Conservation (phyloP, 2,113 vertebrate species). For the Nothocercus julius region DNA sequence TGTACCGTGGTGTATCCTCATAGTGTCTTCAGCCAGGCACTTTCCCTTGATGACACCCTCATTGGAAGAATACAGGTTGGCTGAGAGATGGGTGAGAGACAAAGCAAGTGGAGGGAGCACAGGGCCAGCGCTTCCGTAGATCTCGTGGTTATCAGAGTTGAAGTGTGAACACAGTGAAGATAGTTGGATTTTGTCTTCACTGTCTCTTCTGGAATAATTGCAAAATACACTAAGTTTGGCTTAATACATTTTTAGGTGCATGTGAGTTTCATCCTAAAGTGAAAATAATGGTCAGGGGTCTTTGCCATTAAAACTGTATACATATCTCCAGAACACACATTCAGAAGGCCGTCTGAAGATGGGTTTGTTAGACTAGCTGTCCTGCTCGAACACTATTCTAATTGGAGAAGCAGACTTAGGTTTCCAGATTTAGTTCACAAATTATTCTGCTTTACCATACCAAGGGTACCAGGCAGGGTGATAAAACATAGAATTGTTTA, state of each 20-base stretch:
- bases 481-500: background rate
- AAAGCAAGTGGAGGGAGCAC: background rate
- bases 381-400: background rate
- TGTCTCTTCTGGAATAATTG: background rate
- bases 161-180: background rate
- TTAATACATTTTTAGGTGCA: background rate
- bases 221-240: background rate
- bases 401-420: background rate
- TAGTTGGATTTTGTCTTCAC: background rate
- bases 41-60: background rate
- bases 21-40: background rate
- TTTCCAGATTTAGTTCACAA: background rate
- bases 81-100: background rate
- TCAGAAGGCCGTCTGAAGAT: background rate
- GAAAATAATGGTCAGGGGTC: background rate
- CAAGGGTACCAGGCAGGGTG: background rate
- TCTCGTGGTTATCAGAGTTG: fast-evolving
- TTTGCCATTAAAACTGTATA: background rate
- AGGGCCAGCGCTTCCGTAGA: background rate
- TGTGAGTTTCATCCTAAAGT: background rate
- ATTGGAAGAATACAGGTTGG: background rate
- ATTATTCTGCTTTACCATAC: background rate
- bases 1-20: fast-evolving
- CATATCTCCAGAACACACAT: background rate
- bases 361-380: background rate